Conservation (phyloP, 1,140 invertebrate genomes). For the Stegodyphus dumicola region DNA sequence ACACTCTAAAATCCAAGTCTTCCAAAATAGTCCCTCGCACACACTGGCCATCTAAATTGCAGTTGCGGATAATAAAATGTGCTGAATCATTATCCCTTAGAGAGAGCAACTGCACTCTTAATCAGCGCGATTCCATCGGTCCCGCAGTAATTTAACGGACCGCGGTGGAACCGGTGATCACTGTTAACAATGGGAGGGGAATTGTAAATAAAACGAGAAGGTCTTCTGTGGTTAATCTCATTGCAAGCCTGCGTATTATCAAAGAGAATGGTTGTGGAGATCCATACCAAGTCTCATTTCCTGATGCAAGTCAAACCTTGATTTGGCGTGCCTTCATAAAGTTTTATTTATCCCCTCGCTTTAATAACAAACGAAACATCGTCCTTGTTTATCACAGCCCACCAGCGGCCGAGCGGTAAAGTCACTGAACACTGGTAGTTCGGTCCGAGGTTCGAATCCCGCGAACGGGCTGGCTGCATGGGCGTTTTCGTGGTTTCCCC, state of each 20-base stretch:
- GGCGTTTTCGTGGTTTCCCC: no score
- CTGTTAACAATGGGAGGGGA: background rate
- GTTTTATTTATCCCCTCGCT: no score
- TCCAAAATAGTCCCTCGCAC: background rate
- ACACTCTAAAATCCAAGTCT: background rate
- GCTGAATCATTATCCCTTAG: conserved; percentile 37
- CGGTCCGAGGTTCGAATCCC: no score
- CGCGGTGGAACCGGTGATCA: background rate
- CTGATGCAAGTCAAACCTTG: no score
- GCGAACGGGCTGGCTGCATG: no score
- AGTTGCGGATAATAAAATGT: conserved; percentile 27
- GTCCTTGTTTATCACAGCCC: no score
- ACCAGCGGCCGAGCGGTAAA: no score
- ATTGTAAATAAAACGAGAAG: background rate
- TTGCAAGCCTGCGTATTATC: background rate
- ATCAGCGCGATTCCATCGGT: conserved; percentile 30
- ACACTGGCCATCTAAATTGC: background rate
- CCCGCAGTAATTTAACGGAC: background rate
- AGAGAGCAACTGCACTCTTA: conserved; percentile 27
- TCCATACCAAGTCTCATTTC: no score
- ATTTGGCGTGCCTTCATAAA: no score
- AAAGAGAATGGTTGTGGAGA: background rate
- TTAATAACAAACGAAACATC: no score
- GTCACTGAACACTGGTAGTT: no score
- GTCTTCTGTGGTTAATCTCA: background rate